Conservation (phyloP, 92 coral and sea anemone species). For the Porites rus region DNA sequence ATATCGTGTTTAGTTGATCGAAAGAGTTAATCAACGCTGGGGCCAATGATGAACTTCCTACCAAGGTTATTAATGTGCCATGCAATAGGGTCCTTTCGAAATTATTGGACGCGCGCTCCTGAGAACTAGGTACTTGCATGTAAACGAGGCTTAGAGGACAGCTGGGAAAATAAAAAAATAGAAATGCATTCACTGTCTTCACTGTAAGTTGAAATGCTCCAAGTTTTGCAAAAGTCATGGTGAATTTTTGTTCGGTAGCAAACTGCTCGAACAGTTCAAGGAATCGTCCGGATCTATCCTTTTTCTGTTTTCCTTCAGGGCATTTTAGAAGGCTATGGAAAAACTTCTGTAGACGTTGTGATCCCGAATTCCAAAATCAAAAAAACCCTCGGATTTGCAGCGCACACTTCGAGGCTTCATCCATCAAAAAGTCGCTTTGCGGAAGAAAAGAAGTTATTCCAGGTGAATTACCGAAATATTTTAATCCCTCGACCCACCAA, state of each 20-base stretch:
- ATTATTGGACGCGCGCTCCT: slow-evolving; percentile 13
- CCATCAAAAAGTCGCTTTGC: too few relatives aligned
- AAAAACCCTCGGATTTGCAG: slow-evolving; percentile 16
- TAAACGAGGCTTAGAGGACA: slow-evolving; percentile 17
- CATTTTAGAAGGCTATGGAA: slow-evolving; percentile 7
- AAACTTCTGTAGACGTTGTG: not conserved
- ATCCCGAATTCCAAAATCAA: not conserved
- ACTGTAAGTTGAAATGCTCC: not conserved
- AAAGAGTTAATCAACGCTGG: too few relatives aligned
- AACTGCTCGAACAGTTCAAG: slow-evolving; percentile 1
- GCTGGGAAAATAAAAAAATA: not conserved
- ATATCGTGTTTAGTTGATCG: too few relatives aligned
- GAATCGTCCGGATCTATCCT: slow-evolving; percentile 23
- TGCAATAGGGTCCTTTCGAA: slow-evolving; percentile 2
- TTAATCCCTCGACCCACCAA: not conserved
- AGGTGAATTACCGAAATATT: slow-evolving; percentile 17
- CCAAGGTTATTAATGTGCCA: too few relatives aligned
- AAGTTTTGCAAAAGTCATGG: slow-evolving; percentile 2
- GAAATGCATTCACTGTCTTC: not conserved
- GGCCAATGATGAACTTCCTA: too few relatives aligned
- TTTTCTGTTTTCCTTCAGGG: not conserved
- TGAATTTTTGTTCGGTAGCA: slow-evolving; percentile 17
- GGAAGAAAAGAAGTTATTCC: slow-evolving; percentile 6
- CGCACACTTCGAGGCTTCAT: too few relatives aligned
- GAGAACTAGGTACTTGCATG: not conserved